Base-by-base conservation (phyloP, 1,140 invertebrate genomes). In the Drusus annulatus region DNA sequence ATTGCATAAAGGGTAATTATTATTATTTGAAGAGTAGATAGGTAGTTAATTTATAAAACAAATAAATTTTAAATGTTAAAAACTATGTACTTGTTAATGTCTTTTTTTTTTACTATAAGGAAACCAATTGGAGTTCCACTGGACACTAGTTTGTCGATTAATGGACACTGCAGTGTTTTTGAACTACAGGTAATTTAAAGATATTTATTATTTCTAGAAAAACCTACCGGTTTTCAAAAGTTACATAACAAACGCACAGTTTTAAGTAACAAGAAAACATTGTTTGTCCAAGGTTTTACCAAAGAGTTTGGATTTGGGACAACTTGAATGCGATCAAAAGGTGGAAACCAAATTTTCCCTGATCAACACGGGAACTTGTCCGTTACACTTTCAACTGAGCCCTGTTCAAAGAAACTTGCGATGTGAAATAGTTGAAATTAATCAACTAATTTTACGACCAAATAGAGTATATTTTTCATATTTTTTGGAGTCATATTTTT, bases 1-100 rank as follows among this genome's bases (percentile, higher is more conserved):
- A 78, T 81, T 89, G 17, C 86, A 88, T 75, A 75, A 87, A 76
- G 85, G 84, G 62, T 86, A 84, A 88, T 88, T 76, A 85, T 80
- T 56, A 28, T 28, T 28, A 21, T 28, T 60, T 62, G 8, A 51
- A 45, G 2, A 45, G 36, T 36, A 36, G 8, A 36, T n/a, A n/a
- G n/a, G 25, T 45, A 45, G 13, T 45, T 8, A 13, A 13, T 45
- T 13, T 45, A 45, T 45, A 45, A 45, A 45, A 45, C 1, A 10
- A 7, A 36, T 8, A 13, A 0, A n/a, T 13, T 45, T 45, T 8
- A 45, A 45, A 45, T 45, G 2, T 13, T 36, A 36, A 6, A 36
- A 4, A 36, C n/a, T 3, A 4, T 8, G 7, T 65, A n/a, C n/a
- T n/a, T 16, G 25, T 25, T 1, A 50, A 45, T 68, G n/a, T 17